Base-by-base conservation (phyloP, 2,113 vertebrate species). In the Gallinago paraguaiae region DNA sequence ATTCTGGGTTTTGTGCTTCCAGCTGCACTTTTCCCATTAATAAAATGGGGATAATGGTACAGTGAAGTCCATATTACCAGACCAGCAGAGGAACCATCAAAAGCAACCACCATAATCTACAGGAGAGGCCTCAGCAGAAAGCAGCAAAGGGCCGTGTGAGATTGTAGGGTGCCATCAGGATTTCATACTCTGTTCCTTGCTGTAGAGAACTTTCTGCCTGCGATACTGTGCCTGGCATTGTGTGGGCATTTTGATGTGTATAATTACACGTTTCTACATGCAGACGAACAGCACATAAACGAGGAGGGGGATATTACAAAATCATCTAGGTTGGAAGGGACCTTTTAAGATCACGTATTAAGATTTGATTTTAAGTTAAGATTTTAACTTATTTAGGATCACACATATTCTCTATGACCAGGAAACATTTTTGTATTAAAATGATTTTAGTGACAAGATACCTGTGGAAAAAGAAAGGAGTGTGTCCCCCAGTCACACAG, bases 101-200 rank as follows among this genome's bases (percentile, higher is more conserved):
- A 24, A 22, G 16, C 51, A 31, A 3, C 6, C 18, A 65, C 8
- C 0, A 0, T 37, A 19, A 23, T 12, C 64, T 39, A n/a, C 31
- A 65, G 63, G 27, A n/a, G 70, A 43, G 19, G 45, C 63, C 27
- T 70, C 31, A n/a, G 39, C 57, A 85, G 63, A 65, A 79, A 70
- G 16, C 35, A 82, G 51, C 39, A 50, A 68, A 45, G 9, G 23
- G 48, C 12, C 0, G 0, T 7, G 9, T 11, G 23, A 41, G 41
- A n/a, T 1, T 11, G 4, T 17, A 24, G 43, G 68, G 54, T 43
- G 35, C 37, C 51, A 33, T 13, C 20, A 13, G 3, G 30, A 56
- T n/a, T 75, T 60, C 53, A 13, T 17, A 7, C 30, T 37, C n/a
- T 5, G 6, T 43, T 70, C 39, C 30, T 35, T 31, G 65, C 61